These are phyloP conservation scores for Drosophila prolongata DNA, from an alignment of 2,888 invertebrate genomes.

Conservation along the genomic window DNA sequence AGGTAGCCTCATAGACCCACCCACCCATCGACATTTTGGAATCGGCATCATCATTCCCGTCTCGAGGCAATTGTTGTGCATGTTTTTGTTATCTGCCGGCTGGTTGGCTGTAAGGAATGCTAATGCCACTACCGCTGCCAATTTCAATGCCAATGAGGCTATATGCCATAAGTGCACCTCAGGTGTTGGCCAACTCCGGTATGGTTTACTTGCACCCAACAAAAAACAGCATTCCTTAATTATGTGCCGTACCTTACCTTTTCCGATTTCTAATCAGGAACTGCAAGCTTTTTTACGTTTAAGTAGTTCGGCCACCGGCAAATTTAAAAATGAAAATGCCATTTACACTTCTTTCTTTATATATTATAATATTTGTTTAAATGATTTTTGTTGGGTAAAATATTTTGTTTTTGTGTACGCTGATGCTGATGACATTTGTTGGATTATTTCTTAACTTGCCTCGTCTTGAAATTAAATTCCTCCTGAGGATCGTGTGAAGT, in stretches of 20 bases:
- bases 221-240: background rate
- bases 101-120: constrained; percentile 72
- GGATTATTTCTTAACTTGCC: constrained; percentile 71
- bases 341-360: background rate
- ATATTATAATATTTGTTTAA: background rate
- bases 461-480: constrained; percentile 63
- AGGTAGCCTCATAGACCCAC: constrained; percentile 1
- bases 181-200: constrained; percentile 54
- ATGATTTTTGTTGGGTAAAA: background rate
- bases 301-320: too few relatives aligned
- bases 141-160: constrained; percentile 17
- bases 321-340: too few relatives aligned
- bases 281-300: too few relatives aligned
- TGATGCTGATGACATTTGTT: constrained; percentile 62
- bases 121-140: constrained; percentile 54
- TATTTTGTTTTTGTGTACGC: constrained; percentile 2
- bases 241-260: background rate
- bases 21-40: constrained; percentile 17
- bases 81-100: constrained; percentile 73
- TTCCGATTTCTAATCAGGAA: too few relatives aligned
- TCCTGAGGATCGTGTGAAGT: constrained; percentile 4
- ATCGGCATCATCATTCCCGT: constrained; percentile 39
- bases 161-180: constrained; percentile 70
- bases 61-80: constrained; percentile 68
- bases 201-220: constrained; percentile 37